These are phyloP conservation scores for Sialia sialis DNA, from an alignment of 2,113 vertebrate species.

Conservation along the genomic window DNA sequence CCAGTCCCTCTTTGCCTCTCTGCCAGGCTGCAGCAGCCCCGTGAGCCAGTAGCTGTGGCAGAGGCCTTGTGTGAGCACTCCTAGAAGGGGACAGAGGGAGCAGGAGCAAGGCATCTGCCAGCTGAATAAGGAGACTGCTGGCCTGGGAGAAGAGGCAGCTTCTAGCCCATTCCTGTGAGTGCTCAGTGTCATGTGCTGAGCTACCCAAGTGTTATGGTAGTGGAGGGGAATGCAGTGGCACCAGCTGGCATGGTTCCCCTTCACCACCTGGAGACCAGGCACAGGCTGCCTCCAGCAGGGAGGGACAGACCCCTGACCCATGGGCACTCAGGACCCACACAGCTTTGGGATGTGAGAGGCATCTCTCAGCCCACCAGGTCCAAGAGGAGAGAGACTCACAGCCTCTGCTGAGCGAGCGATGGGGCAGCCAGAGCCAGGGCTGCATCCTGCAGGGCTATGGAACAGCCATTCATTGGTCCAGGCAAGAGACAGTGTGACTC, in stretches of 20 bases:
- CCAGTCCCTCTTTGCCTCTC: not conserved
- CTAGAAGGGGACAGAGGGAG: not conserved
- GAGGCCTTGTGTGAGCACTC: not conserved
- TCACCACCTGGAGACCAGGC: not conserved
- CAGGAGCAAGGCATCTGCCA: not conserved
- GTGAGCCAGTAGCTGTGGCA: not conserved
- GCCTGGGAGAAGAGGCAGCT: not conserved
- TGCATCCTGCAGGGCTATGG: not conserved
- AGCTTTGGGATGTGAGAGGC: not conserved
- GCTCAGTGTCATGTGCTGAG: not conserved
- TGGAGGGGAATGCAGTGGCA: not conserved
- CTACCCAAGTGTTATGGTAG: not conserved
- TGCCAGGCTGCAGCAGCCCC: not conserved
- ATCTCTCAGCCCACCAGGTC: slow-evolving; percentile 16
- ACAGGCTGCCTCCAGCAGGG: not conserved
- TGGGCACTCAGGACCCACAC: not conserved
- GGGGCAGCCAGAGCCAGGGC: not conserved
- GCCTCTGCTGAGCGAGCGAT: not conserved
- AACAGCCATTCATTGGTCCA: slow-evolving; percentile 8
- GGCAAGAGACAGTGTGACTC: not conserved
- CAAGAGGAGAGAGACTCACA: slow-evolving; percentile 32
- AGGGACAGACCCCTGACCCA: not conserved
- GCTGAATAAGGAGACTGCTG: not conserved
- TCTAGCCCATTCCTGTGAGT: not conserved
- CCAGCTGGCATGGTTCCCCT: not conserved